Percentiles rank a stretch among this genome's conserved stretches.
Evolutionary conservation across 1,140 invertebrate genomes (phyloP).

Genomic region (Panonychus citri): DNA sequence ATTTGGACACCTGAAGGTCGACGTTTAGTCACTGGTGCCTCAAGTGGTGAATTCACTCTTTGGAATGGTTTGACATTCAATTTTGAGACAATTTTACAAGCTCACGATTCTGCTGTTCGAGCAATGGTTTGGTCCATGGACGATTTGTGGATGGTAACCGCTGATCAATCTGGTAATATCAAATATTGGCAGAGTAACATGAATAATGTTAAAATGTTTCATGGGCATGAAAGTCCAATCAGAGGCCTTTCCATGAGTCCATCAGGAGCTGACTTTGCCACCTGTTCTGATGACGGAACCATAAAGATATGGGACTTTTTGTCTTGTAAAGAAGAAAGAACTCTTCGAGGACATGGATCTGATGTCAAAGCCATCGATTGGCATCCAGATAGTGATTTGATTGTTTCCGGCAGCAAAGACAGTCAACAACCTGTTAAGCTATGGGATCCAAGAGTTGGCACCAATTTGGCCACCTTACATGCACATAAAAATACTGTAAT

Average conservation of each 20-base stretch:
- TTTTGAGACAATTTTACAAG: slow-evolving; percentile 99
- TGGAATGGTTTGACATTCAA: slow-evolving; percentile 99
- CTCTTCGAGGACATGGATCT: slow-evolving; percentile 67
- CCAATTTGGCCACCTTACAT: slow-evolving; percentile 43
- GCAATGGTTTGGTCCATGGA: slow-evolving; percentile 99
- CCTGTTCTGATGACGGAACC: slow-evolving; percentile 96
- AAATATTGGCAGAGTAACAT: slow-evolving; percentile 99
- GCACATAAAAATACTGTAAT: slow-evolving; percentile 98
- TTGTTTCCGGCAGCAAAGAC: slow-evolving; percentile 96
- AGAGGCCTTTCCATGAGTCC: slow-evolving; percentile 98
- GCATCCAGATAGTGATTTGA: slow-evolving; percentile 90
- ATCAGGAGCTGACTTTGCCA: slow-evolving; percentile 91
- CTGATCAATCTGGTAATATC: slow-evolving; percentile 90
- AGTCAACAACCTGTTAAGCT: slow-evolving; percentile 98
- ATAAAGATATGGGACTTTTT: slow-evolving; percentile 91
- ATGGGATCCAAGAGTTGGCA: slow-evolving; percentile 93
- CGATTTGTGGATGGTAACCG: slow-evolving; percentile 98
- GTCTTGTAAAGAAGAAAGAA: slow-evolving; percentile 5
- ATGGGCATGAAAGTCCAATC: slow-evolving; percentile 98
- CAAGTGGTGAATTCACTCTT: slow-evolving; percentile 93
- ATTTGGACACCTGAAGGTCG: slow-evolving; percentile 95
- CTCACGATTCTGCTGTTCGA: slow-evolving; percentile 87
- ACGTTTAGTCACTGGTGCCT: slow-evolving; percentile 87
- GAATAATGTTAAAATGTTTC: slow-evolving; percentile 99
- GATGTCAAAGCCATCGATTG: slow-evolving; percentile 99